phyloP scores from a whole-genome alignment of 2,888 invertebrate species.

The Kryphioiulus occultus region DNA sequence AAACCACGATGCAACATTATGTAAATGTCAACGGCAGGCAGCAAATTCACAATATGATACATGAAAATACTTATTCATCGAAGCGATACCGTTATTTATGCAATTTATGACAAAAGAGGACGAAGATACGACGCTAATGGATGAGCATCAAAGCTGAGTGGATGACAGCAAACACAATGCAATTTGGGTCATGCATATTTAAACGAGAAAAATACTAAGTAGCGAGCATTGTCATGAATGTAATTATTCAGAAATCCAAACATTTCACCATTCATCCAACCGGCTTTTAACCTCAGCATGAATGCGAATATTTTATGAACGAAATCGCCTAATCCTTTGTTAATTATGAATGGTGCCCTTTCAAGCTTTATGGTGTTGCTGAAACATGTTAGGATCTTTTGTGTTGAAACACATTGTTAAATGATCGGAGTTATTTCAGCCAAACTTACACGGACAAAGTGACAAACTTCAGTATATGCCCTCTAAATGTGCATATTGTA shows the following conservation, averaged over 20 bases:
- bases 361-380: no score
- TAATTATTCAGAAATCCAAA: not conserved
- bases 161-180: not conserved
- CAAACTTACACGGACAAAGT: no score
- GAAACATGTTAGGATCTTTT: no score
- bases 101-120: not conserved
- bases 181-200: not conserved
- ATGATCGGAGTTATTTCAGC: no score
- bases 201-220: not conserved
- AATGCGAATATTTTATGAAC: no score
- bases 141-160: not conserved
- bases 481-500: no score
- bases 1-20: not conserved
- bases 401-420: no score
- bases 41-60: not conserved
- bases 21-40: not conserved
- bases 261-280: not conserved
- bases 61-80: not conserved
- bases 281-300: no score
- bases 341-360: no score
- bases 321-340: no score
- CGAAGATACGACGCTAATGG: not conserved
- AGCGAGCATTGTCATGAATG: not conserved
- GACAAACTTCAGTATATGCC: no score
- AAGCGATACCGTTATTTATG: not conserved